These are phyloP conservation scores for Ephestia elutella DNA, from an alignment of 1,140 invertebrate genomes.

Conservation along the genomic window DNA sequence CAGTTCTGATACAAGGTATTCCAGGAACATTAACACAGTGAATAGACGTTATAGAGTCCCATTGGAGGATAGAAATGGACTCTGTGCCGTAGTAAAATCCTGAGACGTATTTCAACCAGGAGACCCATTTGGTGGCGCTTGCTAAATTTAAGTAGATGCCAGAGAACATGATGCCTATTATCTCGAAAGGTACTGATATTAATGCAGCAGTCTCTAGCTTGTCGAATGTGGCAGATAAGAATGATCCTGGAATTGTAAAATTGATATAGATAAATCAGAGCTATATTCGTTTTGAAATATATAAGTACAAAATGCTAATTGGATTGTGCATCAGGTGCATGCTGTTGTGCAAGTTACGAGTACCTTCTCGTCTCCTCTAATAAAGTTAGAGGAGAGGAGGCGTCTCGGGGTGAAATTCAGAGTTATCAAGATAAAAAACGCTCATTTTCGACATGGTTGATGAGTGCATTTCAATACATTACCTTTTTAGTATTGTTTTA, in stretches of 20 bases:
- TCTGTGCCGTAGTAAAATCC: slow-evolving; percentile 80
- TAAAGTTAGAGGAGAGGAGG: too few relatives aligned
- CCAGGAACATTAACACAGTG: slow-evolving; percentile 35
- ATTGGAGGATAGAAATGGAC: slow-evolving; percentile 78
- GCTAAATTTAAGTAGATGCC: slow-evolving; percentile 76
- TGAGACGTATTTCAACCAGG: slow-evolving; percentile 75
- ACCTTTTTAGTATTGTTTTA: too few relatives aligned
- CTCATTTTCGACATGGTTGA: too few relatives aligned
- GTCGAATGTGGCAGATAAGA: slow-evolving; percentile 77
- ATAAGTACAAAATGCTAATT: too few relatives aligned
- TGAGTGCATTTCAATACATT: too few relatives aligned
- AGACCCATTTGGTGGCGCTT: slow-evolving; percentile 53
- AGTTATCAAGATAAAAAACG: too few relatives aligned
- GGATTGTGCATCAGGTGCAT: too few relatives aligned
- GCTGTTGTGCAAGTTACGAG: too few relatives aligned
- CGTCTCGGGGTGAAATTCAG: too few relatives aligned
- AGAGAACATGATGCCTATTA: slow-evolving; percentile 75
- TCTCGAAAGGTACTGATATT: slow-evolving; percentile 76
- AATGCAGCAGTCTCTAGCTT: slow-evolving; percentile 74
- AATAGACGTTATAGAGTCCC: slow-evolving; percentile 75
- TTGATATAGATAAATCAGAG: not conserved
- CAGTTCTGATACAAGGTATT: slow-evolving; percentile 51
- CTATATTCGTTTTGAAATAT: not conserved
- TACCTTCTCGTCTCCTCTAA: too few relatives aligned
- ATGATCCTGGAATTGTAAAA: slow-evolving; percentile 62